phyloP scores from a whole-genome alignment of 2,888 invertebrate species.

The Eupithecia inturbata region DNA sequence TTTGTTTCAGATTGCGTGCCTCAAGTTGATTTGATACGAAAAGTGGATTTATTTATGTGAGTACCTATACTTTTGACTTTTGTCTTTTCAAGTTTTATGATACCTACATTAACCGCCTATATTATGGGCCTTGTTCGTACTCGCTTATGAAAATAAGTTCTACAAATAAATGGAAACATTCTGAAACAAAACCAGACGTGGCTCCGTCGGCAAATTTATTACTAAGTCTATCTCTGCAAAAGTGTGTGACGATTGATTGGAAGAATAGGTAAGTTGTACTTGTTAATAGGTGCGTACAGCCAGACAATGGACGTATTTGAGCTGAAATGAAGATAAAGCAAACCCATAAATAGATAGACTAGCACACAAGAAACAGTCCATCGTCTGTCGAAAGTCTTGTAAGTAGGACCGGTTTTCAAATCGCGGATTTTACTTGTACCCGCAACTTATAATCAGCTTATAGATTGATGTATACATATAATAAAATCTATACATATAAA shows the following conservation, averaged over 20 bases:
- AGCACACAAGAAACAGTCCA: too few species aligned
- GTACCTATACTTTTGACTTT: conserved; percentile 48
- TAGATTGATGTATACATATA: too few species aligned
- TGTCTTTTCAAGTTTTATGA: conserved; percentile 2
- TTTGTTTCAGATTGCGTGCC: conserved; percentile 56
- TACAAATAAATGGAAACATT: not conserved
- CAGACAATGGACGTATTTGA: not conserved
- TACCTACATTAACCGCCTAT: not conserved
- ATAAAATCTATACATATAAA: too few species aligned
- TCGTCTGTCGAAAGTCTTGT: too few species aligned
- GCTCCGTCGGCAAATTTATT: not conserved
- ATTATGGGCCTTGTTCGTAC: too few species aligned
- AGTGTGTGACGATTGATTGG: not conserved
- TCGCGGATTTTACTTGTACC: too few species aligned
- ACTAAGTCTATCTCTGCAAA: not conserved
- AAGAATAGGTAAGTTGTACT: not conserved
- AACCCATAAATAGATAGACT: too few species aligned
- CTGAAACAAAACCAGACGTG: not conserved
- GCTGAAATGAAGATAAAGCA: too few species aligned
- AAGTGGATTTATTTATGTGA: conserved; percentile 59
- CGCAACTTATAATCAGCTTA: too few species aligned
- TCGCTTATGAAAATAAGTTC: not conserved
- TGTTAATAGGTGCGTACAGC: not conserved
- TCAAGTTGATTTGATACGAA: conserved; percentile 48
- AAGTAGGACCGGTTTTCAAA: too few species aligned